Evolutionary conservation across 2,888 invertebrate species (phyloP).

Genomic region (Osmoderma eremita): DNA sequence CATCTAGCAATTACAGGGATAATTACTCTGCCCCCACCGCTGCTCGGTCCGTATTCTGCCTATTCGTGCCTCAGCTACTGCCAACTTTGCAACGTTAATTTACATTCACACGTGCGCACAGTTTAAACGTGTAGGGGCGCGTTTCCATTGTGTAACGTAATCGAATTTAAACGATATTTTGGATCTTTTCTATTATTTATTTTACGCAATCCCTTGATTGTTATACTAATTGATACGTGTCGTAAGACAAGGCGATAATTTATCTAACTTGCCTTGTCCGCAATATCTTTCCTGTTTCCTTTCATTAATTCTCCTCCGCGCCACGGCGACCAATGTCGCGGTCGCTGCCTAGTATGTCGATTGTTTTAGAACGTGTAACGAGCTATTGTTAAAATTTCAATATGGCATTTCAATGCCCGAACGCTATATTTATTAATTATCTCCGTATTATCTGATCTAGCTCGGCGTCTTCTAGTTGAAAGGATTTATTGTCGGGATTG

Average conservation of each 20-base stretch:
- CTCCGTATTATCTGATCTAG: slow-evolving; percentile 31
- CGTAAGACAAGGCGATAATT: slow-evolving; percentile 9
- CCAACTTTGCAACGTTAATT: slow-evolving; percentile 8
- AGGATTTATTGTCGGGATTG: slow-evolving; percentile 35
- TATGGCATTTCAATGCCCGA: slow-evolving; percentile 41
- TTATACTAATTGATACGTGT: slow-evolving; percentile 25
- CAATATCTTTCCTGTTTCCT: background rate
- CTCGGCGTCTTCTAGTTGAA: slow-evolving; percentile 17
- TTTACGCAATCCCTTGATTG: slow-evolving; percentile 15
- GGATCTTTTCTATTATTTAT: slow-evolving; percentile 2
- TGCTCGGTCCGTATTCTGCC: slow-evolving; percentile 22
- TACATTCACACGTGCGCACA: slow-evolving; percentile 6
- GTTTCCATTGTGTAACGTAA: background rate
- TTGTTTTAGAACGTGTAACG: slow-evolving; percentile 39
- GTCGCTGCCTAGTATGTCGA: slow-evolving; percentile 15
- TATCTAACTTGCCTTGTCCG: slow-evolving; percentile 7
- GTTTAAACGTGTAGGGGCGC: no score
- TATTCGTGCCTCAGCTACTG: background rate
- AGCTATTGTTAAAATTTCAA: slow-evolving; percentile 42
- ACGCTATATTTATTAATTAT: slow-evolving; percentile 41
- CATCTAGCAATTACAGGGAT: slow-evolving; percentile 63
- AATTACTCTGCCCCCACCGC: slow-evolving; percentile 57
- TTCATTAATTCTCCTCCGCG: slow-evolving; percentile 10
- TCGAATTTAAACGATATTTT: slow-evolving; percentile 22
- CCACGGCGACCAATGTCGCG: slow-evolving; percentile 6